phyloP scores from a whole-genome alignment of 2,113 vertebrate species.

The Larimichthys polyactis region DNA sequence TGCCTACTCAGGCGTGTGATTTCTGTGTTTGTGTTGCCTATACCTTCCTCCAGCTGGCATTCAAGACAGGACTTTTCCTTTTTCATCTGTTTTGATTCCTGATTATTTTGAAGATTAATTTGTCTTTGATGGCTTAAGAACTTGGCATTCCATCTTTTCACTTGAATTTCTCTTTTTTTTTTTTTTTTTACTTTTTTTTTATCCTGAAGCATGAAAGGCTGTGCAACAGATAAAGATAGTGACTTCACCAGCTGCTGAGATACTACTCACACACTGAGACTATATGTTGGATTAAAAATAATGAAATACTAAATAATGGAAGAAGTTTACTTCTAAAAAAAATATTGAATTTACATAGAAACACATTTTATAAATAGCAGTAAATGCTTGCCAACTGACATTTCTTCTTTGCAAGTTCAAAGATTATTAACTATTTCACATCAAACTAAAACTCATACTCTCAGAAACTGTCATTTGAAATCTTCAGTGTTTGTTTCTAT shows the following conservation, averaged over 20 bases:
- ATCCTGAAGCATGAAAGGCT: slow-evolving; percentile 9
- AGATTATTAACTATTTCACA: too few relatives aligned
- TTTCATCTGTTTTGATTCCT: background rate
- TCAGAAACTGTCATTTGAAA: too few relatives aligned
- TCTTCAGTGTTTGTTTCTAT: too few relatives aligned
- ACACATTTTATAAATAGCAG: too few relatives aligned
- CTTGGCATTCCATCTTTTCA: background rate
- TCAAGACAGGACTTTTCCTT: background rate
- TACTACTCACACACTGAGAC: background rate
- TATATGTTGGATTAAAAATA: background rate
- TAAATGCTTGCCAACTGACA: too few relatives aligned
- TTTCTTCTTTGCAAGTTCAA: too few relatives aligned
- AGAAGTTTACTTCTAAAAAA: too few relatives aligned
- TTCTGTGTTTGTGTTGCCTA: slow-evolving; percentile 8
- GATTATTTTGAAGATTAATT: slow-evolving; percentile 25
- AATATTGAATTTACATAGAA: too few relatives aligned
- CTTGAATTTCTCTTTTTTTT: slow-evolving; percentile 1
- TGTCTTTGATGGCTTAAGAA: slow-evolving; percentile 22
- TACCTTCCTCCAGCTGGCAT: slow-evolving; percentile 4
- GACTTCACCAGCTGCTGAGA: background rate
- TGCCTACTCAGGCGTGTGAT: slow-evolving; percentile 1
- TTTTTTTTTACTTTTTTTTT: background rate
- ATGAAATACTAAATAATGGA: background rate
- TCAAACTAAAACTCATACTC: too few relatives aligned
- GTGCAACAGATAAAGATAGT: background rate